Evolutionary conservation across 2,888 invertebrate species (phyloP).

Genomic region (Dicranocentrus wangi): DNA sequence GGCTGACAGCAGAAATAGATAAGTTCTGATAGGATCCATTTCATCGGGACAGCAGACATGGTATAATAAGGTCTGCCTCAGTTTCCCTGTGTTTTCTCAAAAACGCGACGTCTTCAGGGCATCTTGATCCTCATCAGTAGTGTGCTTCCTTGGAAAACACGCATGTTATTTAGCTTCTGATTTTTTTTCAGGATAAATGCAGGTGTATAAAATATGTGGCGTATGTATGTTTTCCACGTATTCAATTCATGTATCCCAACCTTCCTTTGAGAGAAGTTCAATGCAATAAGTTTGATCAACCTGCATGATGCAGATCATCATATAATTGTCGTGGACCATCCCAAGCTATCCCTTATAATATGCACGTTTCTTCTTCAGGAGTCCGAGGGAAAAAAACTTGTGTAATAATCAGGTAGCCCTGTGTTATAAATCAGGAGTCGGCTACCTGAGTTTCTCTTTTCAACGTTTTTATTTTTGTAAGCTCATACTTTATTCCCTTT

Average conservation of each 20-base stretch:
- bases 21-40: slow-evolving; percentile 1
- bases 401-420: slow-evolving; percentile 27
- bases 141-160: not conserved
- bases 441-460: slow-evolving; percentile 40
- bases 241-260: slow-evolving; percentile 16
- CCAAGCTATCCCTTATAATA: slow-evolving; percentile 10
- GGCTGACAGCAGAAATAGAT: slow-evolving; percentile 12
- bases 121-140: slow-evolving; percentile 9
- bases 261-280: not conserved
- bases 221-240: slow-evolving; percentile 6
- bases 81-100: slow-evolving; percentile 1
- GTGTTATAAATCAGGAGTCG: slow-evolving; percentile 35
- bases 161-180: slow-evolving; percentile 13
- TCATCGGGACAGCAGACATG: not conserved
- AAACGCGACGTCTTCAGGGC: slow-evolving; percentile 31
- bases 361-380: not conserved
- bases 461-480: slow-evolving; percentile 18
- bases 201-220: slow-evolving; percentile 4
- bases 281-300: slow-evolving; percentile 1
- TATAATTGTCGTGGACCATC: slow-evolving; percentile 39
- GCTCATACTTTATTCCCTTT: slow-evolving; percentile 16
- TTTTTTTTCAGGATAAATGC: slow-evolving; percentile 1
- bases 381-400: slow-evolving; percentile 1
- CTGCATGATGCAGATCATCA: slow-evolving; percentile 24
- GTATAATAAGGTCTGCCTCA: not conserved